Percentiles rank a stretch among this genome's conserved stretches.
These are phyloP conservation scores for Panagrolaimus sp. DNA, from an alignment of 1,140 invertebrate genomes.

Conservation along the genomic window DNA sequence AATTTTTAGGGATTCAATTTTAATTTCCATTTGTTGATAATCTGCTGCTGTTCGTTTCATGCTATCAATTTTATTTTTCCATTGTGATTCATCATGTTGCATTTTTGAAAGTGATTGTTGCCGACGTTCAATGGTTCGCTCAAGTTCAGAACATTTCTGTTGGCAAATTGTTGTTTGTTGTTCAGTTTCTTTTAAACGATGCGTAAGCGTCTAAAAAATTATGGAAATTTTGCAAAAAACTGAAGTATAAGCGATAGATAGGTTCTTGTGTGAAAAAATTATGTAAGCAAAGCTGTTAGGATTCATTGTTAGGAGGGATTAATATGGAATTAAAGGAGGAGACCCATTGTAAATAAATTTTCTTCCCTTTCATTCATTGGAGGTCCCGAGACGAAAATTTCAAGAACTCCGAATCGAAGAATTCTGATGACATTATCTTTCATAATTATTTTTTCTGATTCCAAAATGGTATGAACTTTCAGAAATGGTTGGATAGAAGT, in stretches of 20 bases:
- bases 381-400: no score
- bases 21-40: conserved; percentile 19
- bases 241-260: neutral
- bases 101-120: conserved; percentile 20
- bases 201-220: conserved; percentile 23
- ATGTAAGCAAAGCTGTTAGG: neutral
- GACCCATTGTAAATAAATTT: no score
- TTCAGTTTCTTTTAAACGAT: conserved; percentile 24
- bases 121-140: conserved; percentile 16
- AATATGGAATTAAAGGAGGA: no score
- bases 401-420: no score
- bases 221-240: neutral
- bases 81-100: conserved; percentile 23
- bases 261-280: neutral
- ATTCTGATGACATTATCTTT: no score
- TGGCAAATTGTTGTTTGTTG: neutral
- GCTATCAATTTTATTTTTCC: conserved; percentile 22
- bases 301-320: neutral
- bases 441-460: no score
- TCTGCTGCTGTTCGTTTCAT: conserved; percentile 18
- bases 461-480: no score
- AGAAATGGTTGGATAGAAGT: no score
- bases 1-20: conserved; percentile 20
- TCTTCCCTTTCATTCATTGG: no score
- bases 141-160: conserved; percentile 21